phyloP scores from a whole-genome alignment of 2,888 invertebrate species.

The Caenorhabditis afra region DNA sequence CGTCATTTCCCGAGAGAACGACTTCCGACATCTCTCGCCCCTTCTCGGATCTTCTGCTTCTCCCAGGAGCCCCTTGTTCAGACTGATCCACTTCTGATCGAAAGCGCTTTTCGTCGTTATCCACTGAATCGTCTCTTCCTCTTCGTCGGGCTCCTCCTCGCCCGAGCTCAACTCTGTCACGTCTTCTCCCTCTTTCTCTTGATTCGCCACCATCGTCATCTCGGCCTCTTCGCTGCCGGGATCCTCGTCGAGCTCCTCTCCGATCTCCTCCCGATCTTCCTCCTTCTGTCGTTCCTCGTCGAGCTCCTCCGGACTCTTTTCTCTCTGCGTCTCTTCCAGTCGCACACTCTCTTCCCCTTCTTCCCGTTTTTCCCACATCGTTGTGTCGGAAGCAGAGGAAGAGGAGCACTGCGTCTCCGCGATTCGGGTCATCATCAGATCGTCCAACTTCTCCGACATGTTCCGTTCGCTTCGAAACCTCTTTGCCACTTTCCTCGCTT shows the following conservation, averaged over 20 bases:
- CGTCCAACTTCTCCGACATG: slow-evolving; percentile 51
- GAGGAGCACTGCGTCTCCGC: slow-evolving; percentile 30
- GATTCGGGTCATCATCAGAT: slow-evolving; percentile 40
- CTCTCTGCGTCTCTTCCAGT: neutral
- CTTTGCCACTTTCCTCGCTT: slow-evolving; percentile 50
- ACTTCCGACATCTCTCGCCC: neutral
- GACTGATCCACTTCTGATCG: slow-evolving; percentile 39
- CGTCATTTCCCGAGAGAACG: slow-evolving; percentile 48
- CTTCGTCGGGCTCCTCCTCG: slow-evolving; percentile 8
- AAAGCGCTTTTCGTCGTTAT: slow-evolving; percentile 45
- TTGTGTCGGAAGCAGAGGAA: slow-evolving; percentile 17
- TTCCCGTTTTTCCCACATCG: slow-evolving; percentile 48
- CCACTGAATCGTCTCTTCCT: slow-evolving; percentile 26
- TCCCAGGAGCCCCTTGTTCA: slow-evolving; percentile 11
- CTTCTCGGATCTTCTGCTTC: neutral
- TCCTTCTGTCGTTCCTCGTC: slow-evolving; percentile 34
- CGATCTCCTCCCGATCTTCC: slow-evolving; percentile 40
- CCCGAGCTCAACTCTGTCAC: slow-evolving; percentile 21
- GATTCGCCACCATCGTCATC: slow-evolving; percentile 39
- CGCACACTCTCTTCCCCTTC: slow-evolving; percentile 3
- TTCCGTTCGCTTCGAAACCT: slow-evolving; percentile 38
- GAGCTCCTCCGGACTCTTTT: slow-evolving; percentile 35
- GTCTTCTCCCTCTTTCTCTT: slow-evolving; percentile 15
- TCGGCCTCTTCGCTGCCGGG: slow-evolving; percentile 24
- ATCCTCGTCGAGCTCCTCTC: slow-evolving; percentile 43